Percentiles rank a stretch among this genome's conserved stretches.
phyloP scores from a whole-genome alignment of 1,140 invertebrate species.

The Drosophila kepulauana region DNA sequence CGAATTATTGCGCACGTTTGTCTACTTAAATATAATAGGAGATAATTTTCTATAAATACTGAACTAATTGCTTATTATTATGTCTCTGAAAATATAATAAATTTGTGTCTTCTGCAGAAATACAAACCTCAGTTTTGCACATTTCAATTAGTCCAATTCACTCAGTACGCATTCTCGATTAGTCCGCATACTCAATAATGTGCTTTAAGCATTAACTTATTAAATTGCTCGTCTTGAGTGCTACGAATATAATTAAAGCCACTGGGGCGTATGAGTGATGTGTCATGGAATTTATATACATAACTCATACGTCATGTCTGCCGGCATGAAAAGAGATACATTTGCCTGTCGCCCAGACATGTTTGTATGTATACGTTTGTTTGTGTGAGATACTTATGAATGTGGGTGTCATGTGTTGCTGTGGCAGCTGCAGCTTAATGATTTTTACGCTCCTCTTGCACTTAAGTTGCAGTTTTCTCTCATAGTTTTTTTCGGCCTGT shows the following conservation, averaged over 20 bases:
- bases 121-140: not conserved
- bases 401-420: slow-evolving; percentile 24
- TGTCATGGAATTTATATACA: slow-evolving; percentile 67
- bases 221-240: slow-evolving; percentile 20
- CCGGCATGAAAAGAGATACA: slow-evolving; percentile 36
- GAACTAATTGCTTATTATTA: slow-evolving; percentile 6
- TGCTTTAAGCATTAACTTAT: slow-evolving; percentile 24
- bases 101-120: slow-evolving; percentile 12
- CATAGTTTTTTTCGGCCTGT: slow-evolving; percentile 30
- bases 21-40: not conserved
- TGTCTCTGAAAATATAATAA: slow-evolving; percentile 11
- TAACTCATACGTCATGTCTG: slow-evolving; percentile 75
- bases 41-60: not conserved
- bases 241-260: slow-evolving; percentile 60
- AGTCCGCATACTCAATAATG: not conserved
- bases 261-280: slow-evolving; percentile 63
- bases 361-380: slow-evolving; percentile 25
- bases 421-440: slow-evolving; percentile 73
- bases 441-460: slow-evolving; percentile 73
- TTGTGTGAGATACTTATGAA: slow-evolving; percentile 14
- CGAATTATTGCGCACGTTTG: not conserved
- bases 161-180: no score
- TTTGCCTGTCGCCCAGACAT: slow-evolving; percentile 22
- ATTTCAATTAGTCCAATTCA: not conserved
- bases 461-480: slow-evolving; percentile 68